phyloP scores from a whole-genome alignment of 2,888 invertebrate species.

The Thyatira batis region DNA sequence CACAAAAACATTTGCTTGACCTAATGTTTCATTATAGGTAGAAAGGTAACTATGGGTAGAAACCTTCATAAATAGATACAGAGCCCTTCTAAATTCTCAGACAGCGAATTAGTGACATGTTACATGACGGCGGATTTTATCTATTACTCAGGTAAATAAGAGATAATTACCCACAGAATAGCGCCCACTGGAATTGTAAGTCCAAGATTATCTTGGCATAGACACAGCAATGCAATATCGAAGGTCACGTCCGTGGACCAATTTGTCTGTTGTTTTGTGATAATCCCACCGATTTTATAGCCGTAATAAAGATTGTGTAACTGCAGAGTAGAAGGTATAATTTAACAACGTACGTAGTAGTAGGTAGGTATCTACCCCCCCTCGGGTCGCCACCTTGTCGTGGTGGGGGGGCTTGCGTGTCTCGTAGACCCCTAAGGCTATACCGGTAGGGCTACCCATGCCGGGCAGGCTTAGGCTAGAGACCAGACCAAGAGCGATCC shows the following conservation, averaged over 20 bases:
- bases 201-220: slow-evolving; percentile 5
- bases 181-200: slow-evolving; percentile 1
- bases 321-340: not conserved
- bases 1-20: too few relatives aligned
- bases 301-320: slow-evolving; percentile 1
- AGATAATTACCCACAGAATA: not conserved
- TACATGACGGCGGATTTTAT: not conserved
- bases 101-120: not conserved
- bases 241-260: slow-evolving; percentile 1
- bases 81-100: not conserved
- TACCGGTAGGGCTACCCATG: too few relatives aligned
- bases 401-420: too few relatives aligned
- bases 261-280: slow-evolving; percentile 1
- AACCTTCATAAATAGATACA: too few relatives aligned
- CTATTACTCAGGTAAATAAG: not conserved
- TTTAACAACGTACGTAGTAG: not conserved
- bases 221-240: slow-evolving; percentile 5
- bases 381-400: not conserved
- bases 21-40: too few relatives aligned
- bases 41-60: too few relatives aligned
- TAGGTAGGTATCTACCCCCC: not conserved
- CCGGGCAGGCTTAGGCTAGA: too few relatives aligned
- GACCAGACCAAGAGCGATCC: too few relatives aligned
- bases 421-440: too few relatives aligned
- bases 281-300: not conserved